Evolutionary conservation across 2,888 invertebrate genomes (phyloP), one percentile per base, ranked within the genome.

Genomic region (Micoletzkya japonica): DNA sequence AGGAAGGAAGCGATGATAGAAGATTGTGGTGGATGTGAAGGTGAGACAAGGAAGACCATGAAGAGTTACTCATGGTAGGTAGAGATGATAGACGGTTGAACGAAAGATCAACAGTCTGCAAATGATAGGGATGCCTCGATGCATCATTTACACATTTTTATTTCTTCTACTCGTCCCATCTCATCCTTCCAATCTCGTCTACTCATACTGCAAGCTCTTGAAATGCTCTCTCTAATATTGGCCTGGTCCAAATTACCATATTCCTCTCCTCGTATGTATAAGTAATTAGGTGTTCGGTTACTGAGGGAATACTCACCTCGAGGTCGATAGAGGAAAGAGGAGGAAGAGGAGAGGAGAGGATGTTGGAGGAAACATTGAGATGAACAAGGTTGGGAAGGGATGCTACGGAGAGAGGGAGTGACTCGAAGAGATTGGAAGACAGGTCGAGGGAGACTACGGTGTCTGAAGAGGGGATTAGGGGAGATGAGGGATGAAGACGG

Each of bases 281-380:
- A n/a, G n/a, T n/a, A n/a, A n/a, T n/a, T n/a, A n/a, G n/a, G n/a
- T n/a, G n/a, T n/a, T n/a, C n/a, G n/a, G n/a, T n/a, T n/a, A n/a
- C n/a, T n/a, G n/a, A n/a, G n/a, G n/a, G n/a, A n/a, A n/a, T n/a
- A n/a, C n/a, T n/a, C 32, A 63, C 63, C 63, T 66, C 66, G 28
- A 66, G 24, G 28, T 66, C 24, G 28, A 24, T 30, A 26, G 56
- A 30, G n/a, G 44, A 20, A 7, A 66, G n/a, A 17, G 37, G n/a
- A 20, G 28, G 7, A 20, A 66, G 28, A 1, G 64, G 28, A 36
- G 66, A 66, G 4, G 37, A 20, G 26, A 66, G 30, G 56, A 2
- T 20, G 64, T 83, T 83, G 26, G 67, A 63, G 6, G 76, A 77
- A 7, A 84, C 66, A 73, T 83, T 84, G 24, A 84, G 63, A 26